Evolutionary conservation across 2,113 vertebrate species (phyloP).

Genomic region (Gadus chalcogrammus): DNA sequence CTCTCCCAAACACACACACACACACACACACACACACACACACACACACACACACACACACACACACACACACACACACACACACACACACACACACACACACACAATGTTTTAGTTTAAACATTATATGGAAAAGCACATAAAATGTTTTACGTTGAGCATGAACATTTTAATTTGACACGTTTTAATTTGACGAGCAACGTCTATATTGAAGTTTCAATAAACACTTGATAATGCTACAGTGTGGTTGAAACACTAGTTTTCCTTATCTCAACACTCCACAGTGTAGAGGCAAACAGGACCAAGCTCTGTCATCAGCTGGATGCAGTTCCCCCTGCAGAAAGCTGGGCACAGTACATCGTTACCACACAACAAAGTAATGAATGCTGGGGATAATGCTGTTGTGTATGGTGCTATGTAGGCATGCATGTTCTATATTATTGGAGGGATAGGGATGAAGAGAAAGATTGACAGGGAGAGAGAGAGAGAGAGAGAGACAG

Average conservation of each 20-base stretch:
- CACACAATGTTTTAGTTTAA: background rate
- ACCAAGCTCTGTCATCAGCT: background rate
- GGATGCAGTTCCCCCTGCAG: background rate
- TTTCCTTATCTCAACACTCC: background rate
- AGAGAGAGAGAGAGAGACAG: background rate
- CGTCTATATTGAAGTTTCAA: background rate
- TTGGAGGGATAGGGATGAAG: background rate
- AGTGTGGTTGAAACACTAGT: background rate
- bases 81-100: background rate
- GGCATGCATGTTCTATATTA: background rate
- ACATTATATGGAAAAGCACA: background rate
- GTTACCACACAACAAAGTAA: constrained; percentile 4
- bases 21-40: background rate
- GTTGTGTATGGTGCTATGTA: constrained; percentile 23
- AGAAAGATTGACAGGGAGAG: background rate
- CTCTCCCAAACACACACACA: background rate
- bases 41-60: background rate
- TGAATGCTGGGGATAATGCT: constrained; percentile 4
- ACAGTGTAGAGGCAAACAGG: background rate
- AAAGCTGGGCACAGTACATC: constrained; percentile 2
- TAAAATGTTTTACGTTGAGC: background rate
- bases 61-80: background rate
- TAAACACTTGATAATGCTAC: background rate
- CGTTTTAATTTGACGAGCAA: background rate
- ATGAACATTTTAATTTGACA: background rate